Evolutionary conservation across 2,888 invertebrate genomes (phyloP).

Genomic region (Xylota segnis): DNA sequence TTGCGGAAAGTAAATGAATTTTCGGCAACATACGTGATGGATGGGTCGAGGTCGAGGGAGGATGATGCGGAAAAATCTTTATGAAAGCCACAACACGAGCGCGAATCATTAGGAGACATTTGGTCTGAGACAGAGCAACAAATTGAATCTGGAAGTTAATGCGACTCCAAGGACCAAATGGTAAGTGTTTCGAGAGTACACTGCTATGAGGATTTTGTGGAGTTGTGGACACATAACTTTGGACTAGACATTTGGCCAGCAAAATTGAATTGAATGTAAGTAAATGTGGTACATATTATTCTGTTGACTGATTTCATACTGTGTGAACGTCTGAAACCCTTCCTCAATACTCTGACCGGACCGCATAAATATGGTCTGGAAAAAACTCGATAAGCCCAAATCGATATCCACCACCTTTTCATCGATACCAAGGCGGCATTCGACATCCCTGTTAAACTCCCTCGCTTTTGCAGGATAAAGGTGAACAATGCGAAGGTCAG

Average conservation of each 20-base stretch:
- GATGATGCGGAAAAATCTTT: background rate
- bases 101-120: background rate
- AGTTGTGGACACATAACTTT: background rate
- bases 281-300: background rate
- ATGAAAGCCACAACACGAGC: background rate
- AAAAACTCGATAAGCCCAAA: too few species aligned
- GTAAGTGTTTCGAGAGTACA: background rate
- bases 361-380: too few species aligned
- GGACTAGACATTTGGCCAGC: background rate
- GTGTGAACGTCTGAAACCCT: too few species aligned
- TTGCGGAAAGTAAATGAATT: slow-evolving; percentile 46
- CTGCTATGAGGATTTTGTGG: background rate
- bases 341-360: too few species aligned
- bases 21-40: slow-evolving; percentile 37
- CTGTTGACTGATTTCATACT: too few species aligned
- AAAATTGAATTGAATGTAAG: background rate
- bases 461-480: too few species aligned
- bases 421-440: too few species aligned
- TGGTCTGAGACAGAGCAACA: background rate
- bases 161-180: background rate
- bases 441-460: too few species aligned
- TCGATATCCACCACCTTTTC: too few species aligned
- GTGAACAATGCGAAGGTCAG: too few species aligned
- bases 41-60: background rate
- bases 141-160: background rate